phyloP scores from a whole-genome alignment of 1,140 invertebrate genomes.

The Drosophila arizonae region DNA sequence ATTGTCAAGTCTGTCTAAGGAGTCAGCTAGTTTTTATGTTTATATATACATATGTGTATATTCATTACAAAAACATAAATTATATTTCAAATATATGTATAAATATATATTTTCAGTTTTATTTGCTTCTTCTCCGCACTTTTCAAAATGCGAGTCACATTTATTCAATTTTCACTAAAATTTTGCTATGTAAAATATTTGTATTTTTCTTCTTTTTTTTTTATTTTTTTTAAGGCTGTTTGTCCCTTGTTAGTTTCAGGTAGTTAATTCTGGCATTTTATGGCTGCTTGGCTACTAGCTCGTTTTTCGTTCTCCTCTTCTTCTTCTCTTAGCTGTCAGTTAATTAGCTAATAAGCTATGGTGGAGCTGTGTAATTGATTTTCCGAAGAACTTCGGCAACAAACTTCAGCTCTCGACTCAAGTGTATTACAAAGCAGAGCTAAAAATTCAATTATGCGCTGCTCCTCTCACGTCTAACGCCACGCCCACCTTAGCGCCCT shows the following conservation, averaged over 20 bases:
- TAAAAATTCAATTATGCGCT: slow-evolving; percentile 60
- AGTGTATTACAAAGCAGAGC: slow-evolving; percentile 33
- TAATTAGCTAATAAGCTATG: slow-evolving; percentile 47
- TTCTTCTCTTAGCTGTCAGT: slow-evolving; percentile 5
- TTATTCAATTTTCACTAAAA: no score
- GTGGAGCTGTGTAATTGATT: slow-evolving; percentile 37
- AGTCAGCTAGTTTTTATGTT: no score
- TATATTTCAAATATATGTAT: no score
- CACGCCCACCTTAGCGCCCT: slow-evolving; percentile 8
- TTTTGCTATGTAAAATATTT: no score
- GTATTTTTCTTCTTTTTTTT: neutral
- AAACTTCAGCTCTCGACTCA: slow-evolving; percentile 16
- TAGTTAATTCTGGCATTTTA: slow-evolving; percentile 26
- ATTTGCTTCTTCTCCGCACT: no score
- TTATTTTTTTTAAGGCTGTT: neutral
- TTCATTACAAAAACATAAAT: no score
- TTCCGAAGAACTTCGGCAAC: slow-evolving; percentile 7
- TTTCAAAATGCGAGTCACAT: no score
- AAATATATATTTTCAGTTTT: no score
- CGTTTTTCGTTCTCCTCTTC: neutral
- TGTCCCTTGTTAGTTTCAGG: slow-evolving; percentile 4
- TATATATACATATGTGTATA: no score
- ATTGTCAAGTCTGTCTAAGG: no score
- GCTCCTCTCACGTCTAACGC: slow-evolving; percentile 9
- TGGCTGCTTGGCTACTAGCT: slow-evolving; percentile 15